These are phyloP conservation scores for Tethea ocularis DNA, from an alignment of 2,888 invertebrate genomes.

Conservation along the genomic window DNA sequence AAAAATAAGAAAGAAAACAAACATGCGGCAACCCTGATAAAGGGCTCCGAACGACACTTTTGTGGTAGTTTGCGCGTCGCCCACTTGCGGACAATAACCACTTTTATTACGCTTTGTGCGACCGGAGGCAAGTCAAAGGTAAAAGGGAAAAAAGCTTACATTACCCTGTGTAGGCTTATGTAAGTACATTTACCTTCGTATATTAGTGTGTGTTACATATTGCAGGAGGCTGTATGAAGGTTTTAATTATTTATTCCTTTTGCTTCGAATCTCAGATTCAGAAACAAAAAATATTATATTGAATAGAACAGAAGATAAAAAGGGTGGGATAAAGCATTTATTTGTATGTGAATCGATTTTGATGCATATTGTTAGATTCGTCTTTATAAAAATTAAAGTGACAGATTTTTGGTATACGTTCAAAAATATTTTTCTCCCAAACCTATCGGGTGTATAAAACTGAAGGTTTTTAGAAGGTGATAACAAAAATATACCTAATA, in stretches of 20 bases:
- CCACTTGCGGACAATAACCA: conserved; percentile 15
- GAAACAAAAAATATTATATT: too few relatives aligned
- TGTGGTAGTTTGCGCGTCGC: conserved; percentile 15
- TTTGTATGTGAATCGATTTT: too few relatives aligned
- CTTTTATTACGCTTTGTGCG: conserved; percentile 19
- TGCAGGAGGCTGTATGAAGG: not conserved
- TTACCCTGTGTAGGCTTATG: not conserved
- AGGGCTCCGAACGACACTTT: conserved; percentile 14
- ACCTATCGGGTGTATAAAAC: too few relatives aligned
- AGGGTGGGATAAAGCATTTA: too few relatives aligned
- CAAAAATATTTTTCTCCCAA: too few relatives aligned
- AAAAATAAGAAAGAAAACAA: too few relatives aligned
- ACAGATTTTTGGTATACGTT: too few relatives aligned
- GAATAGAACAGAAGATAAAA: too few relatives aligned
- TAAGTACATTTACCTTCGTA: not conserved
- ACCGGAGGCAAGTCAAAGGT: conserved; percentile 15
- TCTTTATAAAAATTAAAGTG: too few relatives aligned
- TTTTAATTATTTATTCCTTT: not conserved
- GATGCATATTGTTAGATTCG: too few relatives aligned
- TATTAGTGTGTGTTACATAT: not conserved
- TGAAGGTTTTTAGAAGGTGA: too few relatives aligned
- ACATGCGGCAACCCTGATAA: not conserved
- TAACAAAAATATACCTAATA: too few relatives aligned
- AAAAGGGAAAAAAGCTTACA: conserved; percentile 8
- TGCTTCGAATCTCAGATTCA: not conserved